Evolutionary conservation across 2,888 invertebrate genomes (phyloP).

Genomic region (Drosophila multiciliata): DNA sequence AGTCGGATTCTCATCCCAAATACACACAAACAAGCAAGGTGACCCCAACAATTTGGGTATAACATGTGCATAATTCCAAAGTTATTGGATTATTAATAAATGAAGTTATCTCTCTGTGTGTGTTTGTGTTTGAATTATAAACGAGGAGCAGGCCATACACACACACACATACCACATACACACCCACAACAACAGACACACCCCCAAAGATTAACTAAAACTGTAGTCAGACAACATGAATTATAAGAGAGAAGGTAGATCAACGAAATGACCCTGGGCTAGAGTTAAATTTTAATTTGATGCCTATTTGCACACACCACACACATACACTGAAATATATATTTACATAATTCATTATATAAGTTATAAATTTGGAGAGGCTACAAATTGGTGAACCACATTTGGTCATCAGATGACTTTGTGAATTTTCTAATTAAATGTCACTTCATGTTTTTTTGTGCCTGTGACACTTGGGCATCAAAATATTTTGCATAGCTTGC

Average conservation of each 20-base stretch:
- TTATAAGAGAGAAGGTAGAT: constrained; percentile 21
- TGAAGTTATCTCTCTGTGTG: constrained; percentile 25
- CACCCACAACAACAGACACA: constrained; percentile 1
- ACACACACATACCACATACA: not conserved
- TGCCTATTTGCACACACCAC: constrained; percentile 5
- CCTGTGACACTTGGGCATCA: constrained; percentile 58
- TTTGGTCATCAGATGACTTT: constrained; percentile 42
- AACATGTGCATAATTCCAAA: constrained; percentile 55
- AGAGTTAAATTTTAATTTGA: constrained; percentile 50
- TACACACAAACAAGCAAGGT: not conserved
- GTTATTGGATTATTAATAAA: constrained; percentile 67
- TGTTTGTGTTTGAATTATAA: constrained; percentile 33
- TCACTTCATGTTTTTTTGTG: constrained; percentile 57
- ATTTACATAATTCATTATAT: not conserved
- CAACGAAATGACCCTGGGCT: constrained; percentile 40
- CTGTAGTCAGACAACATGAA: constrained; percentile 19
- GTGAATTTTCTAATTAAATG: constrained; percentile 76
- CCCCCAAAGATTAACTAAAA: constrained; percentile 16
- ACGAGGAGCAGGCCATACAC: constrained; percentile 23
- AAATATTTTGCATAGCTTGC: constrained; percentile 61
- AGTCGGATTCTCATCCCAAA: constrained; percentile 16
- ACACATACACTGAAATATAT: not conserved
- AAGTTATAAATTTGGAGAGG: not conserved
- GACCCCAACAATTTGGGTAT: not conserved
- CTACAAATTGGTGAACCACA: constrained; percentile 11